Evolutionary conservation across 1,140 invertebrate genomes (phyloP), one percentile per base, ranked within the genome.

Genomic region (Bicyclus anynana): DNA sequence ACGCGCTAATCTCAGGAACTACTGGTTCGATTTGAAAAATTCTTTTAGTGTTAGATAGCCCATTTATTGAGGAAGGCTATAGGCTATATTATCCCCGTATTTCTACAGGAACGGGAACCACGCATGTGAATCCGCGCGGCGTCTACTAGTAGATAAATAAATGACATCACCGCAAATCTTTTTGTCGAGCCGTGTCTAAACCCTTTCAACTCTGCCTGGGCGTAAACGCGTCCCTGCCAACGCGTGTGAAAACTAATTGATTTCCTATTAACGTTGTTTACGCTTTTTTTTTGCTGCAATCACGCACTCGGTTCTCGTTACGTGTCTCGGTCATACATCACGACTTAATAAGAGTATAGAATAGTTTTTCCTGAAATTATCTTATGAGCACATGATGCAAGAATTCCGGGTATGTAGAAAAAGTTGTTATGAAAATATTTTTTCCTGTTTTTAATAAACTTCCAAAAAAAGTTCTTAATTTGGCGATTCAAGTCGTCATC

Each of bases 201-300:
- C 2, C n/a, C 29, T 47, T 17, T 5, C 16, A 68, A 17, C 37
- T 62, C 59, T 59, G 26, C 14, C 2, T 46, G 35, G 42, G 47
- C 65, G 62, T 64, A 53, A 58, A 51, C 65, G 49, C 56, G 58
- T 68, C 65, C 52, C 55, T 59, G 55, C 57, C 56, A 59, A 67
- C 68, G 70, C 29, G 53, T 54, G 53, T 42, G 51, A 54, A 54
- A 54, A 54, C 53, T 54, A 54, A 54, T 54, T 54, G 53, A 54
- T 54, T 54, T 71, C 72, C 60, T 67, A 67, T 62, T 67, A 67
- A 68, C 65, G 53, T 64, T 66, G 53, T 60, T 72, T 60, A 59
- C 42, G 57, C 44, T 27, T 18, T 70, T 73, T 70, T 54, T 73
- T 70, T 54, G 53, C 40, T 53, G 2, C 14, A 47, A 46, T 54